These are phyloP conservation scores for Drosophila lacicola DNA, from an alignment of 2,888 invertebrate species.

Conservation along the genomic window DNA sequence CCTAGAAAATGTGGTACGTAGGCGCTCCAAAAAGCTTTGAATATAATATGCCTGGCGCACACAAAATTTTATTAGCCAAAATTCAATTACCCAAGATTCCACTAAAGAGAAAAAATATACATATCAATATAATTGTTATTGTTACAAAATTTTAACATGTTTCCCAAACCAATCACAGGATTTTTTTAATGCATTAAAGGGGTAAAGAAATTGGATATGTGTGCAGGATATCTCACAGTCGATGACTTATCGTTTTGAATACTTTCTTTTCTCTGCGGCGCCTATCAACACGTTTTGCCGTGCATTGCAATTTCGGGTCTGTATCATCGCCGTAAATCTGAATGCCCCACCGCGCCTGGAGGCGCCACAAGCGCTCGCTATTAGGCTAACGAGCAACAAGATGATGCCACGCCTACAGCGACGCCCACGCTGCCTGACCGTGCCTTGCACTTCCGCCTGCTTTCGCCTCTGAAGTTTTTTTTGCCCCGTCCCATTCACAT, in stretches of 20 bases:
- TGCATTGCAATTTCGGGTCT: conserved; percentile 35
- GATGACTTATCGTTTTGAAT: not conserved
- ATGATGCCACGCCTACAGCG: conserved; percentile 7
- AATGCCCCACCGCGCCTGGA: conserved; percentile 9
- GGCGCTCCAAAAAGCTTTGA: no score
- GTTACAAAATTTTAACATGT: no score
- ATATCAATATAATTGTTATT: no score
- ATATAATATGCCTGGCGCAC: no score
- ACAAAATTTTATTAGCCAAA: no score
- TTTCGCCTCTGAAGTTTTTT: conserved; percentile 31
- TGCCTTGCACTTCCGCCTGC: conserved; percentile 43
- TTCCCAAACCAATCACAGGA: no score
- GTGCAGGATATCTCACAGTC: conserved; percentile 3
- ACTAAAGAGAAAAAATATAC: no score
- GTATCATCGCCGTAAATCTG: conserved; percentile 49
- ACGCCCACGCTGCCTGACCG: conserved; percentile 37
- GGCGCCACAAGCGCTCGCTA: conserved; percentile 22
- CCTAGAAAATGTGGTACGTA: no score
- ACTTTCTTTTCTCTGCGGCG: conserved; percentile 8
- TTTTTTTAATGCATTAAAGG: no score
- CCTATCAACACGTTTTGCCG: conserved; percentile 44
- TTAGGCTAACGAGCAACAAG: conserved; percentile 23
- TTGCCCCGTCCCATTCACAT: not conserved
- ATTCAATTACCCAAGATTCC: no score
- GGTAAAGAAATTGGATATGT: not conserved